A percentile compares a stretch with the other conserved stretches of the same genome.
These are phyloP conservation scores for Drosophila ficusphila DNA, from an alignment of 1,140 invertebrate genomes.

Conservation along the genomic window DNA sequence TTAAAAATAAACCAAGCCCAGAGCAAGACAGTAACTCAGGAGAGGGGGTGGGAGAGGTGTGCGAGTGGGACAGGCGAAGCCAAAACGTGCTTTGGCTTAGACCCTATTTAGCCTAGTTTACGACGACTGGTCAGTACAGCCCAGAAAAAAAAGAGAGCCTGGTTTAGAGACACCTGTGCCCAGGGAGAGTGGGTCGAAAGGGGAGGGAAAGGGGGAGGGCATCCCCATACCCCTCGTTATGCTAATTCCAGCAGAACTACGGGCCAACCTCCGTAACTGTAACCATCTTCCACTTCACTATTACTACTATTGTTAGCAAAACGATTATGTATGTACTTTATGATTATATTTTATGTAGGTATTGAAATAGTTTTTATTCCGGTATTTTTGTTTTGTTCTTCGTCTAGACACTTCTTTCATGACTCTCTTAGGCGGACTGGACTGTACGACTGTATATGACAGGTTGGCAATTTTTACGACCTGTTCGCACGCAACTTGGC, in stretches of 20 bases:
- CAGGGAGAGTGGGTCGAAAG: background rate
- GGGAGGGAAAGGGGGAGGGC: slow-evolving; percentile 1
- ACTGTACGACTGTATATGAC: slow-evolving; percentile 26
- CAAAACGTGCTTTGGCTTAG: slow-evolving; percentile 79
- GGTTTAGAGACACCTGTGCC: slow-evolving; percentile 56
- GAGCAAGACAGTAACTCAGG: slow-evolving; percentile 6
- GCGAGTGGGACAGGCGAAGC: slow-evolving; percentile 21
- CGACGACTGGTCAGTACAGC: slow-evolving; percentile 22
- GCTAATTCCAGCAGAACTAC: slow-evolving; percentile 52
- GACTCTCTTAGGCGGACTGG: background rate
- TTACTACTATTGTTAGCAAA: too few species aligned
- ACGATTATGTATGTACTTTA: too few species aligned
- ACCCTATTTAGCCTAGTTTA: slow-evolving; percentile 81
- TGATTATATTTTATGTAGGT: too few species aligned
- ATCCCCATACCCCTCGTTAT: slow-evolving; percentile 26
- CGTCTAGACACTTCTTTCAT: background rate
- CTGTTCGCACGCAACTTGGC: slow-evolving; percentile 23
- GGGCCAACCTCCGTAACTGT: slow-evolving; percentile 12
- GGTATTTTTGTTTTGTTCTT: too few species aligned
- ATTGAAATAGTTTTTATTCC: too few species aligned
- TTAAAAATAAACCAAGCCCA: slow-evolving; percentile 77
- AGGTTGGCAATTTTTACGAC: slow-evolving; percentile 37
- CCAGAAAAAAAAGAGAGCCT: slow-evolving; percentile 34
- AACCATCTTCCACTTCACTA: too few species aligned
- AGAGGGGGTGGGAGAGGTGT: background rate